Base-by-base conservation (phyloP, 2,113 vertebrate genomes). In the Pelecanoides urinatrix region DNA sequence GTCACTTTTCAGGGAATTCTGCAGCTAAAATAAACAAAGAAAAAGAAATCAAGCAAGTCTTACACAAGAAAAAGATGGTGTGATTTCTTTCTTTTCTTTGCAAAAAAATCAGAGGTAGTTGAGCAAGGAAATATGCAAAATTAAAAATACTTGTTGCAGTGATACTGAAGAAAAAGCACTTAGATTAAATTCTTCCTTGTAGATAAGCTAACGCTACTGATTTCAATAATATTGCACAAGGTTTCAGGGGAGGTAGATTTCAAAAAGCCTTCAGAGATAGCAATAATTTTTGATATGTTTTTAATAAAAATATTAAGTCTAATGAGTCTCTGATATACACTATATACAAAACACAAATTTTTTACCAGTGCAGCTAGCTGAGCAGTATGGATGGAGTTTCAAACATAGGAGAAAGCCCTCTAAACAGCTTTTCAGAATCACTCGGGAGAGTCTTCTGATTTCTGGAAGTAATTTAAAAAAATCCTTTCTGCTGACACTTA, bases 1-100 rank as follows among this genome's bases (percentile, higher is more conserved):
- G 92, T 99, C 99, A 29, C 95, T 99, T 98, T 99, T 99, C 98
- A 99, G 96, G 77, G 99, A 99, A 97, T 99, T 99, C 98, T 99
- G 99, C 94, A 99, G 98, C 99, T 99, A 97, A 78, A 94, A 95
- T 40, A 81, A 86, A 95, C 58, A 77, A 87, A 63, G 81, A 87
- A 97, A 90, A 68, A 89, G 27, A 96, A 92, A 92, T 90, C 59
- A 94, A 55, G 74, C 25, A 94, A 19, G 8, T 22, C 23, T 96
- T 82, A 94, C 32, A 20, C 38, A 36, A 93, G 90, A 44, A 88
- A 83, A 88, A 65, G 13, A 53, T 16, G 32, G 16, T 26, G 38
- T 44, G 55, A 76, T 55, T 78, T 63, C 16, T 83, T 88, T 62
- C 13, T 75, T 72, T 77, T 68, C 45, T 85, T 66, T 70, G 26